phyloP scores from a whole-genome alignment of 1,140 invertebrate genomes.

The Pogonus chalceus region DNA sequence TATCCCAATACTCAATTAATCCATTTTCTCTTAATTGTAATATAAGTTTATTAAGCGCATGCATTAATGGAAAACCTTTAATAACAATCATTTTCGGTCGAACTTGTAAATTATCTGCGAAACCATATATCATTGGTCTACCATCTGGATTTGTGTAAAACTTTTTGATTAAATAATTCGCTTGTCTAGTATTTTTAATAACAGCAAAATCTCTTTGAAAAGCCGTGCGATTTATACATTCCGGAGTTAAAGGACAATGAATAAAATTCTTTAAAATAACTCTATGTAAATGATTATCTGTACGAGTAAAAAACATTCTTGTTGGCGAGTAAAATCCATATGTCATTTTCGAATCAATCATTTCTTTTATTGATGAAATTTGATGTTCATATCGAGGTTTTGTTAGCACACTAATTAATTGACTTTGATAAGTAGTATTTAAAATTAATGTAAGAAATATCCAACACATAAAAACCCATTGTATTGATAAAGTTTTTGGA shows the following conservation, averaged over 20 bases:
- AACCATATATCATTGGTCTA: background rate
- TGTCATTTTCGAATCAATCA: background rate
- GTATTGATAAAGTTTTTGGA: too few relatives aligned
- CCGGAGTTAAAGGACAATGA: background rate
- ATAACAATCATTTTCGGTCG: too few relatives aligned
- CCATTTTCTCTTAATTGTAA: background rate
- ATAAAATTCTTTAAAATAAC: background rate
- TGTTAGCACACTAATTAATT: background rate
- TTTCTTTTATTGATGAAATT: background rate
- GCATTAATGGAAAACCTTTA: too few relatives aligned
- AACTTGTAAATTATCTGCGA: too few relatives aligned
- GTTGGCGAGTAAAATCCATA: background rate
- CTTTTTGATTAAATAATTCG: background rate
- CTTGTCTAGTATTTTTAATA: conserved; percentile 11
- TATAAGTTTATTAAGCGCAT: conserved; percentile 2
- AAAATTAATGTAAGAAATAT: too few relatives aligned
- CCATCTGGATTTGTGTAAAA: conserved; percentile 4
- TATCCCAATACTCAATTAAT: conserved; percentile 10
- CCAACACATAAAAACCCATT: too few relatives aligned
- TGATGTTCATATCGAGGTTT: background rate
- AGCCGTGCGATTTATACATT: background rate
- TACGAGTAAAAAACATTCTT: background rate
- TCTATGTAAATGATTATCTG: background rate
- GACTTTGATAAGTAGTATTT: background rate
- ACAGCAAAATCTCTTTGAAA: conserved; percentile 9